Conservation (phyloP, 2,113 vertebrate genomes). For the Coracopsis vasa region DNA sequence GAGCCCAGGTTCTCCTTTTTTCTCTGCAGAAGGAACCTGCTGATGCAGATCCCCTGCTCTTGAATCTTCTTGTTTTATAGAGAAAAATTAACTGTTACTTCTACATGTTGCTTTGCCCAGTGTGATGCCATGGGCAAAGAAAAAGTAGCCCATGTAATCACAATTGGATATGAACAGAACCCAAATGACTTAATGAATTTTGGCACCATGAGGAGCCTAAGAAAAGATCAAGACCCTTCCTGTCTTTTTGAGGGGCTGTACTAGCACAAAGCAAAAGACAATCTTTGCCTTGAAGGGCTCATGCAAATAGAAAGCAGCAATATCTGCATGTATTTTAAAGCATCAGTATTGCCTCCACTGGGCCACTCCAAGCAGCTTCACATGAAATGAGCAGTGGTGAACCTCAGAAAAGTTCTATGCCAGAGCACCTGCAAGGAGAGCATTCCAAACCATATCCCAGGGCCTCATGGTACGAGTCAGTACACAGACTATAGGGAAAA, state of each 20-base stretch:
- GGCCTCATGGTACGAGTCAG: neutral
- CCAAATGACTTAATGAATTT: neutral
- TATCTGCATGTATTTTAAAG: neutral
- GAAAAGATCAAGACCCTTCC: neutral
- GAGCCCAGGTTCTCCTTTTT: neutral
- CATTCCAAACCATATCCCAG: neutral
- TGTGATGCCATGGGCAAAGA: accelerated
- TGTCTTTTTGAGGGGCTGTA: neutral
- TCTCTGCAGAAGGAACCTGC: neutral
- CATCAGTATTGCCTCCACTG: neutral
- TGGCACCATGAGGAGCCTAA: neutral
- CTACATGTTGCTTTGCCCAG: neutral
- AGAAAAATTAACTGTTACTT: neutral
- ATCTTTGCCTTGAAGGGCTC: neutral
- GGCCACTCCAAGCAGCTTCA: neutral
- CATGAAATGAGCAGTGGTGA: neutral
- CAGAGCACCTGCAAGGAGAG: neutral
- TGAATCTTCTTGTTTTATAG: neutral
- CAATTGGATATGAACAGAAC: neutral
- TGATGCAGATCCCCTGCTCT: neutral
- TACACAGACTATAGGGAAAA: neutral
- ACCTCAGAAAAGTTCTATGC: neutral
- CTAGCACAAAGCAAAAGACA: neutral
- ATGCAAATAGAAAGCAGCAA: neutral
- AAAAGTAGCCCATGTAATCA: neutral